These are phyloP conservation scores for Nysson spinosus DNA, from an alignment of 2,888 invertebrate species.

Conservation along the genomic window DNA sequence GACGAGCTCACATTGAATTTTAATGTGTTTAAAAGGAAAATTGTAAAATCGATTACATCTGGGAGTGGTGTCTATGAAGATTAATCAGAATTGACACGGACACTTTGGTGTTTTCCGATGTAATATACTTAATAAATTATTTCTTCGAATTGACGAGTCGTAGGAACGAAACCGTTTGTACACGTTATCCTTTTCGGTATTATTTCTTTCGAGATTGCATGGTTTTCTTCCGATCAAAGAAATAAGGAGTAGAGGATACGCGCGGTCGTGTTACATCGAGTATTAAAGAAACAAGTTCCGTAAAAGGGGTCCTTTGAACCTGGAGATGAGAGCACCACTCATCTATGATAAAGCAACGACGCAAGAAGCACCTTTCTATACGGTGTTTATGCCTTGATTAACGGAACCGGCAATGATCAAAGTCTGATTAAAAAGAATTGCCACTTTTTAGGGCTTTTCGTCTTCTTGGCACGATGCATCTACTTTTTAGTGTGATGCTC, in stretches of 20 bases:
- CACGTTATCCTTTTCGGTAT: slow-evolving; percentile 1
- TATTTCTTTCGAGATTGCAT: slow-evolving; percentile 5
- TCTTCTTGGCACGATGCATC: no score
- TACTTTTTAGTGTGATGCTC: no score
- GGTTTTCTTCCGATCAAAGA: slow-evolving; percentile 39
- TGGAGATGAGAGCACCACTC: slow-evolving; percentile 33
- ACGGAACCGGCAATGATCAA: slow-evolving; percentile 37
- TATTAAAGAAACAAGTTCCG: slow-evolving; percentile 44
- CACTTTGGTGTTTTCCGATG: no score
- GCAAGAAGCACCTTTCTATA: slow-evolving; percentile 16
- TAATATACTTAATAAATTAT: no score
- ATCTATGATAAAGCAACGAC: slow-evolving; percentile 27
- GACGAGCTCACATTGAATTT: not conserved
- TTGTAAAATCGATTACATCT: no score
- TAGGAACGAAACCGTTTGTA: not conserved
- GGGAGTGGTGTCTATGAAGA: no score
- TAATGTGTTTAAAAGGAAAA: no score
- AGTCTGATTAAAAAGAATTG: slow-evolving; percentile 34
- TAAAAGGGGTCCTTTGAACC: slow-evolving; percentile 38
- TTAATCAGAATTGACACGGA: no score
- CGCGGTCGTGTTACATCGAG: slow-evolving; percentile 47
- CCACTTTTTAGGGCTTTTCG: no score
- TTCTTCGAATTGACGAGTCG: not conserved
- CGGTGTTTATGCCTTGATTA: slow-evolving; percentile 46
- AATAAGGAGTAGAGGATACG: slow-evolving; percentile 19